phyloP scores from a whole-genome alignment of 2,113 vertebrate species.

The Otocyon megalotis region DNA sequence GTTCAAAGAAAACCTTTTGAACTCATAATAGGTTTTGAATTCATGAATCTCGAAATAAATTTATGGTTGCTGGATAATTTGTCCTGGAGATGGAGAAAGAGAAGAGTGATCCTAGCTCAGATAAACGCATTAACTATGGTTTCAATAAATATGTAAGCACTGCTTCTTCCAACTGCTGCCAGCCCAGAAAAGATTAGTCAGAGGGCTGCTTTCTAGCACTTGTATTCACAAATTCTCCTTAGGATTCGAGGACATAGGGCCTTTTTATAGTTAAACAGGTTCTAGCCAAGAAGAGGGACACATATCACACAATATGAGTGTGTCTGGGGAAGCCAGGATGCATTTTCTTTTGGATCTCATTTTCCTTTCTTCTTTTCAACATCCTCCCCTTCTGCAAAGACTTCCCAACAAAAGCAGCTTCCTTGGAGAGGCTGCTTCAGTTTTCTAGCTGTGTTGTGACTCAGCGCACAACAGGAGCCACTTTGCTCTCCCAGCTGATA shows the following conservation, averaged over 20 bases:
- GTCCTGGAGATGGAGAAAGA: not conserved
- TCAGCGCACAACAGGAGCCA: conserved; percentile 32
- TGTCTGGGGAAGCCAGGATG: not conserved
- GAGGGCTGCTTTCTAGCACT: not conserved
- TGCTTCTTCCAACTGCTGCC: not conserved
- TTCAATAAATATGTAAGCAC: conserved; percentile 41
- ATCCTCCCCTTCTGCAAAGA: not conserved
- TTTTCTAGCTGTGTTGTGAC: conserved; percentile 59
- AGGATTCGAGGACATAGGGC: not conserved
- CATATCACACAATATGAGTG: not conserved
- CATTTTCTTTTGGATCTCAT: conserved; percentile 9
- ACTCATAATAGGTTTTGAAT: conserved; percentile 50
- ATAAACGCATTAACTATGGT: conserved; percentile 35
- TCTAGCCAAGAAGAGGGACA: not conserved
- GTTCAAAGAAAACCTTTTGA: conserved; percentile 68
- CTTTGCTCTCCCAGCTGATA: conserved; percentile 72
- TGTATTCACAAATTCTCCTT: conserved; percentile 30
- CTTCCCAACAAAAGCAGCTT: conserved; percentile 1
- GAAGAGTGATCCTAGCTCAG: not conserved
- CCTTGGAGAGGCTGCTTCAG: not conserved
- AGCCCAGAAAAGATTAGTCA: not conserved
- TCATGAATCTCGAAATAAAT: conserved; percentile 28
- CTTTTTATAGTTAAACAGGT: conserved; percentile 50
- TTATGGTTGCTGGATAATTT: not conserved
- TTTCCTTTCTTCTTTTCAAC: conserved; percentile 31